These are phyloP conservation scores for Lutjanus erythropterus DNA, from an alignment of 2,113 vertebrate genomes.

Conservation along the genomic window DNA sequence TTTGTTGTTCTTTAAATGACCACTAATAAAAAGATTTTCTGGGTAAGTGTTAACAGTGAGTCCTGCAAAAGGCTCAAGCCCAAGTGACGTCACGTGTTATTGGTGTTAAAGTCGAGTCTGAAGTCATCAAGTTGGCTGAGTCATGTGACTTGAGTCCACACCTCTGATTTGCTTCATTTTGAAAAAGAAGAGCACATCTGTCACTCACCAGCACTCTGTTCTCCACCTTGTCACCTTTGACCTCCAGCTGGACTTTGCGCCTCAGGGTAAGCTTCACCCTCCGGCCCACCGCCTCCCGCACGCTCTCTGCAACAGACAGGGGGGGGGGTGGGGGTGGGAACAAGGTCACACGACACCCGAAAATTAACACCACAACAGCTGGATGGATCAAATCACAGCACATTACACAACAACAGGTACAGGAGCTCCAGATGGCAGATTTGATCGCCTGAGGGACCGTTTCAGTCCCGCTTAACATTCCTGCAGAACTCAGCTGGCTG, in stretches of 20 bases:
- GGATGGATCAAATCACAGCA: not conserved
- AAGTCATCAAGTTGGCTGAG: no score
- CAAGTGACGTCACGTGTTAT: no score
- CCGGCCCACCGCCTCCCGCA: constrained; percentile 92
- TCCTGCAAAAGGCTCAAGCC: no score
- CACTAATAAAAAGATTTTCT: no score
- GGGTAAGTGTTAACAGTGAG: no score
- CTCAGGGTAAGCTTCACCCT: constrained; percentile 91
- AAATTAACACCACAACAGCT: not conserved
- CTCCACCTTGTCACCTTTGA: constrained; percentile 94
- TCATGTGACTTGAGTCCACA: no score
- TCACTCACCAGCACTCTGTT: constrained; percentile 92
- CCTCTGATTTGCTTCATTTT: no score
- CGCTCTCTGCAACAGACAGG: constrained; percentile 76
- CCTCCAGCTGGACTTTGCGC: constrained; percentile 92
- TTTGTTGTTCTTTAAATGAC: no score
- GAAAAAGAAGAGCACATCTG: not conserved
- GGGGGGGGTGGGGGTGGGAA: no score
- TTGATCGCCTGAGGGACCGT: not conserved
- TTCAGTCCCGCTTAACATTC: not conserved
- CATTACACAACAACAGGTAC: not conserved
- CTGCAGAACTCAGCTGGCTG: not conserved
- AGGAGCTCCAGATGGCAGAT: not conserved
- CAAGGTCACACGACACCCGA: not conserved
- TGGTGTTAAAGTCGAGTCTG: no score